Base-by-base conservation (phyloP, 2,888 invertebrate genomes). In the Stenolophus ochropezus region DNA sequence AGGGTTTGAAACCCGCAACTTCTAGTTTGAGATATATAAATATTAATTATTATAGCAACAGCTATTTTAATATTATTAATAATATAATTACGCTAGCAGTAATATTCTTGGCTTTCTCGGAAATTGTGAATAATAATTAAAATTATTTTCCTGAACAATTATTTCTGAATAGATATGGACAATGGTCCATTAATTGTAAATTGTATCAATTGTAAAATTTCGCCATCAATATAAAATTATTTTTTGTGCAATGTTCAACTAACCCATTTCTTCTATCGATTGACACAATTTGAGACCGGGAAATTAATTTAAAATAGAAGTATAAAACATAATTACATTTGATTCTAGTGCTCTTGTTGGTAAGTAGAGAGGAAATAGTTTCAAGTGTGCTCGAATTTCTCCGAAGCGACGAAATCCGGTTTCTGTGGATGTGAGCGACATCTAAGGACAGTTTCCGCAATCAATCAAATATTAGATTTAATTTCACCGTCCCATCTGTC, bases 381-480 rank as follows among this genome's bases (percentile, higher is more conserved):
- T 18, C 20, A 21, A 56, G 20, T 53, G 20, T 21, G 56, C n/a
- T 56, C 8, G 21, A 65, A 65, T 20, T 71, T 47, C 47, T 27
- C n/a, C 5, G 20, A 11, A 47, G 49, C 73, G n/a, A 21, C n/a
- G 49, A 73, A 73, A 49, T 42, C 61, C 47, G n/a, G 77, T 61
- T 77, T 61, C 58, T 16, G 53, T 75, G 25, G 56, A 8, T 8
- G 47, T 21, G 23, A 27, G 14, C 8, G 18, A 49, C 73, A 49
- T 73, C 73, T 73, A n/a, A 49, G 49, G 49, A 47, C 47, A 73
- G 73, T 73, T 49, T 47, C 49, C 73, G 73, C 73, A 65, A 79
- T 79, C 79, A 79, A 79, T 79, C 79, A 79, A 79, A 51, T 69
- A 77, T 73, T 73, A 79, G 79, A 79, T 79, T 79, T 79, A 79